These are phyloP conservation scores for Podilymbus podiceps DNA, from an alignment of 2,113 vertebrate genomes.

Conservation along the genomic window DNA sequence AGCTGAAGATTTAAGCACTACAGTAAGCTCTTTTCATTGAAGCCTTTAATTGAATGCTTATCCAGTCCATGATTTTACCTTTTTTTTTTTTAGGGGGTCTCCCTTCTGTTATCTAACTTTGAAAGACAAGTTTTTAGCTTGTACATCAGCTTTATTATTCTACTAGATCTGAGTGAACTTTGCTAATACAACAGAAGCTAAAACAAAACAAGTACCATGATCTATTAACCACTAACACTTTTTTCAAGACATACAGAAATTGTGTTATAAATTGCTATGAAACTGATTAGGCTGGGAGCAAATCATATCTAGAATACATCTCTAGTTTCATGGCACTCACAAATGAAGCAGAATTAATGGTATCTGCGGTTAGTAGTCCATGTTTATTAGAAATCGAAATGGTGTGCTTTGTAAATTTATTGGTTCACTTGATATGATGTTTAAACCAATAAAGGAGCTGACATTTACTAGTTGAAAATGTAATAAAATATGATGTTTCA, in stretches of 20 bases:
- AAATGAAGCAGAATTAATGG: background rate
- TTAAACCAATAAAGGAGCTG: slow-evolving; percentile 18
- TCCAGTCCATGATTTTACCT: background rate
- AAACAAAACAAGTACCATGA: background rate
- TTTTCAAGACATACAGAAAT: background rate
- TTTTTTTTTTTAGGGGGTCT: background rate
- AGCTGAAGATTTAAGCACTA: background rate
- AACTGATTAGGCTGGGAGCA: background rate
- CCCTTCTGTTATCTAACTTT: background rate
- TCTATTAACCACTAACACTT: background rate
- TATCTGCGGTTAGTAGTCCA: background rate
- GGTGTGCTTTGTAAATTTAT: background rate
- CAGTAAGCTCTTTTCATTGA: background rate
- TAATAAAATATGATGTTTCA: background rate
- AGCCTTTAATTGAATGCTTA: background rate
- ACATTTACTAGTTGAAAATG: background rate
- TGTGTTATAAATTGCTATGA: background rate
- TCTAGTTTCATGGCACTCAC: background rate
- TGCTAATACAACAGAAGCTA: background rate
- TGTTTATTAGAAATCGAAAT: background rate
- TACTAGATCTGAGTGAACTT: background rate
- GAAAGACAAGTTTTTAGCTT: background rate
- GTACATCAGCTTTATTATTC: background rate
- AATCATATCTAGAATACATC: background rate
- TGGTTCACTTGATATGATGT: background rate